These are phyloP conservation scores for Hedychridium roseum DNA, from an alignment of 2,888 invertebrate species.

Conservation along the genomic window DNA sequence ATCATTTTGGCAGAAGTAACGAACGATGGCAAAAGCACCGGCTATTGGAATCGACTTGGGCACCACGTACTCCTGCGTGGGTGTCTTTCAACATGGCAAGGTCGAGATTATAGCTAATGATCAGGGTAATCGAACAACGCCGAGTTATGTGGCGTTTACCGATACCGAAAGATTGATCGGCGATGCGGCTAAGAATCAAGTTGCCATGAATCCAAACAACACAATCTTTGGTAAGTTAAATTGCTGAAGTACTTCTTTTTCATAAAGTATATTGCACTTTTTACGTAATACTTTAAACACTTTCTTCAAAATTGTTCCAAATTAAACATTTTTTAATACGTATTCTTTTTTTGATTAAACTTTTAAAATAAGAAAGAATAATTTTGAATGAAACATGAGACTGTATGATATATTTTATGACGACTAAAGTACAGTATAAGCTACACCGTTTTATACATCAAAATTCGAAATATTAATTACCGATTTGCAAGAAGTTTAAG, in stretches of 20 bases:
- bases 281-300: conserved; percentile 1
- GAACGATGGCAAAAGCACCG: conserved; percentile 61
- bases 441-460: background rate
- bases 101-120: conserved; percentile 89
- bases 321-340: no score
- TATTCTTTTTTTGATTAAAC: no score
- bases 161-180: conserved; percentile 85
- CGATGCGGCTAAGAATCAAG: conserved; percentile 88
- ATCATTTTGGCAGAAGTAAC: conserved; percentile 8
- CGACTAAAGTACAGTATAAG: background rate
- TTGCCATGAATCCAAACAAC: conserved; percentile 85
- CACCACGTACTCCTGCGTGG: conserved; percentile 87
- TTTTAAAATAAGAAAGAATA: conserved; percentile 3
- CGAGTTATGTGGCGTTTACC: conserved; percentile 87
- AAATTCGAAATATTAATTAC: background rate
- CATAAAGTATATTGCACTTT: background rate
- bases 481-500: background rate
- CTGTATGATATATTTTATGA: background rate
- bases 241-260: background rate
- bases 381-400: conserved; percentile 8
- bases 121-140: conserved; percentile 88
- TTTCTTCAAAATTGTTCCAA: background rate
- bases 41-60: conserved; percentile 85
- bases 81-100: conserved; percentile 84
- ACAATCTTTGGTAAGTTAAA: conserved; percentile 78